Evolutionary conservation across 2,888 invertebrate species (phyloP).

Genomic region (Thymelicus sylvestris): DNA sequence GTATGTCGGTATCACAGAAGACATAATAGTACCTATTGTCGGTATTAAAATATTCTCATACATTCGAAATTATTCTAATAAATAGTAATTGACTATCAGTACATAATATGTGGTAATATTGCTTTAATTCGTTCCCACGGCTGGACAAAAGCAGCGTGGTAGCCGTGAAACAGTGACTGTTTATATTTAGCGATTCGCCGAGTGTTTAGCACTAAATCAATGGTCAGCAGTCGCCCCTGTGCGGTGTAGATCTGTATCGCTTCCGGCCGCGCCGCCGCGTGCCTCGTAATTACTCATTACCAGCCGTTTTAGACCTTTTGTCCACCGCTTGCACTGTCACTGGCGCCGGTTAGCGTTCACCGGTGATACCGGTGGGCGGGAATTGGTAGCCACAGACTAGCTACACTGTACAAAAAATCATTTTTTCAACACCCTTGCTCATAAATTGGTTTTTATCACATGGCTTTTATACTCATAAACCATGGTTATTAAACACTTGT

Average conservation of each 20-base stretch:
- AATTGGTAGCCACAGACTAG: constrained; percentile 7
- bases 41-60: not conserved
- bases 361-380: not conserved
- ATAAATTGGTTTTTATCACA: too few species aligned
- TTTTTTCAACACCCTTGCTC: too few species aligned
- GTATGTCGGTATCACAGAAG: too few species aligned
- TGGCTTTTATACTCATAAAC: too few species aligned
- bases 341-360: constrained; percentile 29
- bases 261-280: constrained; percentile 66
- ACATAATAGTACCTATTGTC: too few species aligned
- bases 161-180: constrained; percentile 25
- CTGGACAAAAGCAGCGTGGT: constrained; percentile 14
- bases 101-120: not conserved
- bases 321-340: constrained; percentile 45
- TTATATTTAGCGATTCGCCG: constrained; percentile 53
- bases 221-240: constrained; percentile 56
- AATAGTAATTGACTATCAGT: not conserved
- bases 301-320: constrained; percentile 68
- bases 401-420: not conserved
- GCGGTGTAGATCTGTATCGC: constrained; percentile 68
- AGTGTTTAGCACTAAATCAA: constrained; percentile 74
- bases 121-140: constrained; percentile 26
- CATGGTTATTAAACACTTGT: too few species aligned
- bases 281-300: constrained; percentile 74
- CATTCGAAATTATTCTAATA: not conserved